A percentile compares a stretch with the other conserved stretches of the same genome.
These are phyloP conservation scores for Drosophila mimica DNA, from an alignment of 2,888 invertebrate genomes.

Conservation along the genomic window DNA sequence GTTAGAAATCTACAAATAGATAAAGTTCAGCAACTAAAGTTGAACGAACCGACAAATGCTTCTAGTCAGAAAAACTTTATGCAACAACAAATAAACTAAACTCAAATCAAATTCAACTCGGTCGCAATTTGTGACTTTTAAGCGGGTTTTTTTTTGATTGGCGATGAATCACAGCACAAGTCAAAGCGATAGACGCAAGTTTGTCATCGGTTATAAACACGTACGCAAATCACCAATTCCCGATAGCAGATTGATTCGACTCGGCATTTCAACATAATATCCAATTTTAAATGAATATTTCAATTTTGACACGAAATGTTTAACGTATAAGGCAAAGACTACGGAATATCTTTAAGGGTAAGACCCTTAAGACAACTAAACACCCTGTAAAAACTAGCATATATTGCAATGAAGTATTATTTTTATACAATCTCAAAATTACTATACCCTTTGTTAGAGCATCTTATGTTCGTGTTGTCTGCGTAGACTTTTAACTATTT, in stretches of 20 bases:
- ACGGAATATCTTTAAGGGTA: neutral
- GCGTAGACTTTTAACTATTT: slow-evolving; percentile 23
- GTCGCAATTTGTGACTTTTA: slow-evolving; percentile 20
- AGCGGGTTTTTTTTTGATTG: slow-evolving; percentile 5
- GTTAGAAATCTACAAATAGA: slow-evolving; percentile 33
- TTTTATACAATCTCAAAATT: too few relatives aligned
- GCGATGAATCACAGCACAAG: slow-evolving; percentile 63
- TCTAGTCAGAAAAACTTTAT: slow-evolving; percentile 5
- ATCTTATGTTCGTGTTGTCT: neutral
- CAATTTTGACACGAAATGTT: neutral
- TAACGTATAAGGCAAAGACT: neutral
- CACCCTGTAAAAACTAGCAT: rapidly evolving
- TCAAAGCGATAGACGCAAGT: slow-evolving; percentile 38
- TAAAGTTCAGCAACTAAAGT: slow-evolving; percentile 35
- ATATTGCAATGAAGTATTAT: neutral
- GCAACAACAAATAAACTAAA: neutral
- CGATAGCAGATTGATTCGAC: slow-evolving; percentile 64
- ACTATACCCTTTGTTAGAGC: slow-evolving; percentile 1
- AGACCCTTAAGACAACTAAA: neutral
- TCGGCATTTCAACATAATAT: slow-evolving; percentile 15
- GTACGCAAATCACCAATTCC: slow-evolving; percentile 48
- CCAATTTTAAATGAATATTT: neutral
- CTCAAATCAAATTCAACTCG: neutral
- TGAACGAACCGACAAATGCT: slow-evolving; percentile 43
- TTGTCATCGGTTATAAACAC: slow-evolving; percentile 50